Percentiles rank a stretch among this genome's conserved stretches.
These are phyloP conservation scores for Otis tarda DNA, from an alignment of 2,113 vertebrate species.

Conservation along the genomic window DNA sequence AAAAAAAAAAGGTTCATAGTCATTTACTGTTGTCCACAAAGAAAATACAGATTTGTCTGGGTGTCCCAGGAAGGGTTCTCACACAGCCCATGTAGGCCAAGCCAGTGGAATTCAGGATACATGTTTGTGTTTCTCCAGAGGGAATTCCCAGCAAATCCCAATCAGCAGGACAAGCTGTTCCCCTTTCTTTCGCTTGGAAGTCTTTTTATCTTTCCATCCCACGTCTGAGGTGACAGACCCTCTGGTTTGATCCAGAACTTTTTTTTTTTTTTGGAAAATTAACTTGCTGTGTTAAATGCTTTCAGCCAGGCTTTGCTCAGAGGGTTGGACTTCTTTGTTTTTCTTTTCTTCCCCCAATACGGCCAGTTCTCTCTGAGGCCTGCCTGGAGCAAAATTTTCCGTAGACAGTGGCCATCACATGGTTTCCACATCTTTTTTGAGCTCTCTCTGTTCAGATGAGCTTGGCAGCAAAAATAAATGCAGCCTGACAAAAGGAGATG, in stretches of 20 bases:
- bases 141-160: not conserved
- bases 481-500: not conserved
- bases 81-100: not conserved
- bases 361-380: not conserved
- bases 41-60: not conserved
- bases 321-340: not conserved
- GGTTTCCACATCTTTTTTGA: not conserved
- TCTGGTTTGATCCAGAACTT: not conserved
- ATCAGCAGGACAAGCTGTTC: not conserved
- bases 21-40: not conserved
- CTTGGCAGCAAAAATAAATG: not conserved
- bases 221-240: not conserved
- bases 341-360: not conserved
- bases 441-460: constrained; percentile 3
- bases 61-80: not conserved
- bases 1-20: not conserved
- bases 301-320: not conserved
- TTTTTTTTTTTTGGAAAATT: not conserved
- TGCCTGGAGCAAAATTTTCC: not conserved
- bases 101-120: not conserved
- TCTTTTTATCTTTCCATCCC: not conserved
- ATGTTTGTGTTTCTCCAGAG: not conserved
- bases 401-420: not conserved
- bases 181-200: not conserved
- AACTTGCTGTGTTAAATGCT: not conserved